A percentile compares a stretch with the other conserved stretches of the same genome.
phyloP scores from a whole-genome alignment of 2,888 invertebrate genomes.

The Temnothorax rugatulus region DNA sequence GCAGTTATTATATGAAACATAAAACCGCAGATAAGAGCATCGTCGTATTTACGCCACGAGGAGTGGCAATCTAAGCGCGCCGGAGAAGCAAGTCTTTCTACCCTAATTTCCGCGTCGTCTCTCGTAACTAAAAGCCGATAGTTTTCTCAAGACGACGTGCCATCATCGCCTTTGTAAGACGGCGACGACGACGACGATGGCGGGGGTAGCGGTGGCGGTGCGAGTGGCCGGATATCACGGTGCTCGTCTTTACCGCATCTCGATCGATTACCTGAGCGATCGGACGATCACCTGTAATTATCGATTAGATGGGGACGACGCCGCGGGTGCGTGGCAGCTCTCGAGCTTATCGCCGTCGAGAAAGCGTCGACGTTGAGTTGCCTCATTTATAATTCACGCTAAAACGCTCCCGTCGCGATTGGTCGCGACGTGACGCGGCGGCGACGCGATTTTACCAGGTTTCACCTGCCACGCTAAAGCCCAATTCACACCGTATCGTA shows the following conservation, averaged over 20 bases:
- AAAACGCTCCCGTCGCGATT: conserved; percentile 48
- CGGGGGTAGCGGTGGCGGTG: neutral
- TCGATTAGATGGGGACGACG: conserved; percentile 55
- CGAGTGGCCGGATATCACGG: conserved; percentile 21
- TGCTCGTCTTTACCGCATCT: conserved; percentile 2
- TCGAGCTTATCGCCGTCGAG: conserved; percentile 46
- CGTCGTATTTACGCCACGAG: neutral
- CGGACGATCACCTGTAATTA: conserved; percentile 56
- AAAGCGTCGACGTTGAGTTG: conserved; percentile 56
- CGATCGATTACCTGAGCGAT: conserved; percentile 50
- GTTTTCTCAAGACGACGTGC: conserved; percentile 47
- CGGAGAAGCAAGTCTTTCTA: conserved; percentile 18
- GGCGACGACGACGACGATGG: neutral
- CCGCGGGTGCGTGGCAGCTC: conserved; percentile 9
- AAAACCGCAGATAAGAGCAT: conserved; percentile 23
- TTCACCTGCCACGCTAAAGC: conserved; percentile 67
- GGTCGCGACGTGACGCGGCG: conserved; percentile 22
- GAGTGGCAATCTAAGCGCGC: conserved; percentile 28
- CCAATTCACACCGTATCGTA: conserved; percentile 42
- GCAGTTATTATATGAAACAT: conserved; percentile 32
- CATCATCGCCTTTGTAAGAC: conserved; percentile 32
- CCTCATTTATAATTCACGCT: conserved; percentile 69
- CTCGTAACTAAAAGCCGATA: conserved; percentile 44
- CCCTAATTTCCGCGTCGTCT: conserved; percentile 42
- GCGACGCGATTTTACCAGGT: conserved; percentile 63